phyloP scores from a whole-genome alignment of 2,113 vertebrate genomes.

The Hippocampus mohnikei region DNA sequence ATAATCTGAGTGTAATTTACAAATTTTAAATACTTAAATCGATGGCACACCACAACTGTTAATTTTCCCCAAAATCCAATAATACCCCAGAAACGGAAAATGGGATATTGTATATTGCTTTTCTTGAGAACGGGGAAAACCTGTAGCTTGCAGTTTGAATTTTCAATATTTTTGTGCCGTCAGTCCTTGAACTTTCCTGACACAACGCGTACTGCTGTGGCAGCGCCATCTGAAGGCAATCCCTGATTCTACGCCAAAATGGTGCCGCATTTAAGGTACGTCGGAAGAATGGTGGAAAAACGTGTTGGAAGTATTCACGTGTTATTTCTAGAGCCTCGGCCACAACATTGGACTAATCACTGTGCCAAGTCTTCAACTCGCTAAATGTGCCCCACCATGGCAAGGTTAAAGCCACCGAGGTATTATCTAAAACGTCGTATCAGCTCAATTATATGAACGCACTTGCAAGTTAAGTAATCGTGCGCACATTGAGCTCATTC shows the following conservation, averaged over 20 bases:
- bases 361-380: not conserved
- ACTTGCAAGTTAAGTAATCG: not conserved
- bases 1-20: not conserved
- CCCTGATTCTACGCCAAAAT: not conserved
- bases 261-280: not conserved
- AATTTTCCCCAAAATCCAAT: no score
- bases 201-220: not conserved
- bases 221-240: not conserved
- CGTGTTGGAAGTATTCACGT: not conserved
- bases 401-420: not conserved
- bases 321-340: not conserved
- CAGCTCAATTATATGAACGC: not conserved
- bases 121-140: not conserved
- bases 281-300: constrained; percentile 9
- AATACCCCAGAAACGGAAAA: no score
- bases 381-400: not conserved
- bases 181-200: not conserved
- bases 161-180: not conserved
- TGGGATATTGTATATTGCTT: not conserved
- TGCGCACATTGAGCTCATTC: not conserved
- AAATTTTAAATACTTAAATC: no score
- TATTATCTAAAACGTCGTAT: not conserved
- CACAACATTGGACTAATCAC: not conserved
- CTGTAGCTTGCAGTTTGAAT: no score
- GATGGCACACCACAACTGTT: no score